Conservation (phyloP, 1,140 invertebrate species). For the Dufourea novaeangliae region DNA sequence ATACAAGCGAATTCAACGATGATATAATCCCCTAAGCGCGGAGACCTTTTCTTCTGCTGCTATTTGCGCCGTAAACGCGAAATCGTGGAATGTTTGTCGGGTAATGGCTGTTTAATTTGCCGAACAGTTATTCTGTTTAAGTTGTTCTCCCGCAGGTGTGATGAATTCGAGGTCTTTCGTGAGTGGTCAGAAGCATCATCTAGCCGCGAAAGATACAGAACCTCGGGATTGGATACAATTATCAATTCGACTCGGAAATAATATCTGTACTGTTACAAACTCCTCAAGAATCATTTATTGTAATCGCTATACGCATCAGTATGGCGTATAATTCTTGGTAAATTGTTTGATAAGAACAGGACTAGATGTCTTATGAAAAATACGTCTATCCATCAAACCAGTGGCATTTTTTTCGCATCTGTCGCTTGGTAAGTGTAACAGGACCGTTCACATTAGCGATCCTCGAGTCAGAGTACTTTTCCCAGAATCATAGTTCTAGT, state of each 20-base stretch:
- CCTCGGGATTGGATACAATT: neutral
- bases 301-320: too few relatives aligned
- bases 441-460: too few relatives aligned
- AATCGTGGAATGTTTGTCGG: neutral
- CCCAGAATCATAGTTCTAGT: too few relatives aligned
- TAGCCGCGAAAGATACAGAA: neutral
- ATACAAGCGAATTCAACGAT: slow-evolving; percentile 31
- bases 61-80: neutral
- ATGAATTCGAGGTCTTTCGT: neutral
- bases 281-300: too few relatives aligned
- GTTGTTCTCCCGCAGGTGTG: neutral
- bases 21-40: slow-evolving; percentile 18
- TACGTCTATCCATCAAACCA: too few relatives aligned
- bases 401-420: too few relatives aligned
- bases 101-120: neutral
- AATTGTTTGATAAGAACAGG: too few relatives aligned
- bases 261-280: too few relatives aligned
- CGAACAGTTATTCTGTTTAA: neutral
- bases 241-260: neutral
- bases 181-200: neutral
- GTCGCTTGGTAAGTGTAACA: too few relatives aligned
- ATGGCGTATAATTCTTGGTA: too few relatives aligned
- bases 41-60: neutral
- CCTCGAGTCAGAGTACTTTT: too few relatives aligned
- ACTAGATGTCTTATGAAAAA: too few relatives aligned